Conservation (phyloP, 2,888 invertebrate genomes). For the Thysanoteuthis rhombus region DNA sequence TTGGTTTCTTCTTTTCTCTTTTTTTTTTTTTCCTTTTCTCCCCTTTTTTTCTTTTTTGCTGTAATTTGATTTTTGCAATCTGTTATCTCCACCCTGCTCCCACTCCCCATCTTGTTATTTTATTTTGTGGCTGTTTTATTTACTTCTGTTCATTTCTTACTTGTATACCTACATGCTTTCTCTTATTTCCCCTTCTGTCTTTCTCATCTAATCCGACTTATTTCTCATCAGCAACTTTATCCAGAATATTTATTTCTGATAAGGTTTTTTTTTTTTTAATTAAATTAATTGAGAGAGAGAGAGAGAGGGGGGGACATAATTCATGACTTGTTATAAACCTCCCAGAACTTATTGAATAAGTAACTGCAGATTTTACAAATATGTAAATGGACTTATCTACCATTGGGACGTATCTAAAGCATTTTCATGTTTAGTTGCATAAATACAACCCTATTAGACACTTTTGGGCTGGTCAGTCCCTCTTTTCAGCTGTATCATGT, state of each 20-base stretch:
- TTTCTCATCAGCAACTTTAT: neutral
- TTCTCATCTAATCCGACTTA: neutral
- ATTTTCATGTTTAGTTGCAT: too few species aligned
- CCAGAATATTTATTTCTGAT: neutral
- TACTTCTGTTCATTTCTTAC: neutral
- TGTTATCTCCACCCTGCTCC: neutral
- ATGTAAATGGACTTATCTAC: too few species aligned
- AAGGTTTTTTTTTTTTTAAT: neutral
- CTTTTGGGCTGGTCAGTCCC: too few species aligned
- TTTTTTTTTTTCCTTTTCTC: neutral
- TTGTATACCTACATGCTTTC: neutral
- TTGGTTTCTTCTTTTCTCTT: neutral
- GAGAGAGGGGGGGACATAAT: too few species aligned
- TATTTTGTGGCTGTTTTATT: neutral
- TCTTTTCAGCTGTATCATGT: too few species aligned
- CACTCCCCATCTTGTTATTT: neutral
- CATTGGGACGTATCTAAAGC: too few species aligned
- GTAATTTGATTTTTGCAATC: constrained; percentile 12
- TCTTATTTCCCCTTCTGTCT: neutral
- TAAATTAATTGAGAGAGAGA: neutral
- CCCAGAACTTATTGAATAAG: neutral
- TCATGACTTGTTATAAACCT: neutral
- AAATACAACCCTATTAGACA: too few species aligned
- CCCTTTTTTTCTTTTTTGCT: neutral
- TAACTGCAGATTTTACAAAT: too few species aligned